Conservation (phyloP, 35 echinoderm and acorn worm species). For the Nesometra sesokonis region DNA sequence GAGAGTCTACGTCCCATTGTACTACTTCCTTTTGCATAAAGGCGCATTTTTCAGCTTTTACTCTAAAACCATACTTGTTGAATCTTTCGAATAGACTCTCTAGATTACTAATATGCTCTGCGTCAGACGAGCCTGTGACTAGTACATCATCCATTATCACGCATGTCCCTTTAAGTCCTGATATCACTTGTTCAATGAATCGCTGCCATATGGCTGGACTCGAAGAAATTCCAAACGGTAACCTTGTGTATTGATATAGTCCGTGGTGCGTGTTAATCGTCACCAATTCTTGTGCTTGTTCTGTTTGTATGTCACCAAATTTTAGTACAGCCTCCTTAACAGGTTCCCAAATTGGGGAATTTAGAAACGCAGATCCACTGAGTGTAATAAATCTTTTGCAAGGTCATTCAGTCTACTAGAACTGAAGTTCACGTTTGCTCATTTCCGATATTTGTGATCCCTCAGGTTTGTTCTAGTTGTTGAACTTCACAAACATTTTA, state of each 20-base stretch:
- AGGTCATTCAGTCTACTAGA: too few relatives aligned
- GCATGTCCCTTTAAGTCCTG: constrained; percentile 23
- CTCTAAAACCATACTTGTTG: constrained; percentile 16
- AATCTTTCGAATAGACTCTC: constrained; percentile 23
- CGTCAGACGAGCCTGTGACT: constrained; percentile 20
- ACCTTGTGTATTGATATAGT: constrained; percentile 41
- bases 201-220: constrained; percentile 45
- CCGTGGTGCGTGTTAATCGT: constrained; percentile 55
- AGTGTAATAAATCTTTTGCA: too few relatives aligned
- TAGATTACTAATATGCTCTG: constrained; percentile 36
- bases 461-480: too few relatives aligned
- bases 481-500: too few relatives aligned
- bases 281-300: constrained; percentile 33
- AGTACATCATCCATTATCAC: constrained; percentile 61
- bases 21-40: constrained; percentile 31
- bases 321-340: too few relatives aligned
- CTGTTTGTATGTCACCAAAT: too few relatives aligned
- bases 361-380: too few relatives aligned
- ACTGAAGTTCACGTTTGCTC: too few relatives aligned
- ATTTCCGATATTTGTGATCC: too few relatives aligned
- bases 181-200: constrained; percentile 34
- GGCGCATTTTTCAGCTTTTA: constrained; percentile 34
- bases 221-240: constrained; percentile 58
- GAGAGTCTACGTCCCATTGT: constrained; percentile 34
- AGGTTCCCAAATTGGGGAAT: too few relatives aligned